Percentiles rank a stretch among this genome's conserved stretches.
phyloP scores from a whole-genome alignment of 2,888 invertebrate species.

The Parelbella ahira region DNA sequence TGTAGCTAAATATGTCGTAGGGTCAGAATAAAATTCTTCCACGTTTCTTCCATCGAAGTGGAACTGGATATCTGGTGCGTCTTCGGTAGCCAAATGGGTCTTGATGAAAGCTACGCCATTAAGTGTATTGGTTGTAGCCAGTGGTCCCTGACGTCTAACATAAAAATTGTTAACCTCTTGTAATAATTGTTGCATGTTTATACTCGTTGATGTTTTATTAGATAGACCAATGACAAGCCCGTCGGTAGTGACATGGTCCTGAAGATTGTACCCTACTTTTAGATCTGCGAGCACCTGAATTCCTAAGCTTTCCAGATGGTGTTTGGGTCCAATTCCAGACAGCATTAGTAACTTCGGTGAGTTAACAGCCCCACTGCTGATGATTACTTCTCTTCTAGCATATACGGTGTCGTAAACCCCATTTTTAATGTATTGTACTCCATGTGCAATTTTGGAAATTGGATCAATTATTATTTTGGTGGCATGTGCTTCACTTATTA shows the following conservation, averaged over 20 bases:
- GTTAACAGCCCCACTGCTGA: constrained; percentile 82
- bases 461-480: constrained; percentile 82
- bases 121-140: constrained; percentile 77
- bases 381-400: constrained; percentile 82
- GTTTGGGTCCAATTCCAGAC: constrained; percentile 83
- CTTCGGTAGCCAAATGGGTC: constrained; percentile 65
- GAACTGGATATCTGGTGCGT: constrained; percentile 84
- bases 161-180: constrained; percentile 67
- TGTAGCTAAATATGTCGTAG: constrained; percentile 67
- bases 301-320: constrained; percentile 67
- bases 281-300: constrained; percentile 82
- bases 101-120: constrained; percentile 82
- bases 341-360: constrained; percentile 83
- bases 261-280: constrained; percentile 86
- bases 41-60: constrained; percentile 82
- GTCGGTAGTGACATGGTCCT: constrained; percentile 86
- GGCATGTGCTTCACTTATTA: constrained; percentile 75
- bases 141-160: constrained; percentile 68
- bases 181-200: constrained; percentile 53
- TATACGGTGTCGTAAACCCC: constrained; percentile 62
- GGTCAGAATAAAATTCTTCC: constrained; percentile 80
- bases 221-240: constrained; percentile 68
- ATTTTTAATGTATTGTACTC: constrained; percentile 58
- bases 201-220: constrained; percentile 76
- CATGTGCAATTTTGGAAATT: constrained; percentile 67